A percentile compares a stretch with the other conserved stretches of the same genome.
These are phyloP conservation scores for Chelidonichthys spinosus DNA, from an alignment of 2,797 vertebrate genomes.

Conservation along the genomic window DNA sequence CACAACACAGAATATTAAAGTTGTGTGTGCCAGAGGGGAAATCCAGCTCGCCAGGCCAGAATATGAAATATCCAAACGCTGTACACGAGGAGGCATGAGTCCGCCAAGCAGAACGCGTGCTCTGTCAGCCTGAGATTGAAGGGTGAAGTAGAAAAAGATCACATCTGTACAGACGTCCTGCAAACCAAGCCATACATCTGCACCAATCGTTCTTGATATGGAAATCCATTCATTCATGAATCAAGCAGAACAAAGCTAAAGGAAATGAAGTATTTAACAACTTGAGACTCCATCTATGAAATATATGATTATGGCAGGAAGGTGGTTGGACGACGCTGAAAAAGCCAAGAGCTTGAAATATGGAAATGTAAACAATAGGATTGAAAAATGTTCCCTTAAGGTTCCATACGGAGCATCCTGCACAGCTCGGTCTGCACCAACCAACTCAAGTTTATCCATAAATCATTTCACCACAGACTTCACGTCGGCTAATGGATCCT, in stretches of 20 bases:
- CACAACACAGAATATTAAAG: slow-evolving; percentile 5
- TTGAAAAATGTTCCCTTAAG: slow-evolving; percentile 4
- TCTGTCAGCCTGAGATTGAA: slow-evolving; percentile 10
- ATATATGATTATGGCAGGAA: slow-evolving; percentile 7
- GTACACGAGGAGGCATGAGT: not conserved
- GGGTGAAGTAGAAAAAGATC: slow-evolving; percentile 13
- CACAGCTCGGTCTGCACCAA: not conserved
- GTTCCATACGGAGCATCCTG: not conserved
- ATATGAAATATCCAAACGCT: slow-evolving; percentile 14
- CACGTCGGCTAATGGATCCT: no score
- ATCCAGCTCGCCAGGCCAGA: slow-evolving; percentile 18
- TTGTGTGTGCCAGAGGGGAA: not conserved
- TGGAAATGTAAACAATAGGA: slow-evolving; percentile 25
- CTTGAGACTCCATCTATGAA: slow-evolving; percentile 12
- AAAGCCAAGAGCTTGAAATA: slow-evolving; percentile 23
- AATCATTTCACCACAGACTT: not conserved
- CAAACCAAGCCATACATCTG: slow-evolving; percentile 2
- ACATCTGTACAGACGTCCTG: slow-evolving; percentile 2
- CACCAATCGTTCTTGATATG: slow-evolving; percentile 34
- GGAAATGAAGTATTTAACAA: slow-evolving; percentile 46
- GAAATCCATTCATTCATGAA: slow-evolving; percentile 58
- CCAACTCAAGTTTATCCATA: not conserved
- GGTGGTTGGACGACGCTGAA: slow-evolving; percentile 2
- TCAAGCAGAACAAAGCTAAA: slow-evolving; percentile 41
- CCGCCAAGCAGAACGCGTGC: not conserved